Conservation (phyloP, 2,797 vertebrate genomes). For the Argyrosomus regius region DNA sequence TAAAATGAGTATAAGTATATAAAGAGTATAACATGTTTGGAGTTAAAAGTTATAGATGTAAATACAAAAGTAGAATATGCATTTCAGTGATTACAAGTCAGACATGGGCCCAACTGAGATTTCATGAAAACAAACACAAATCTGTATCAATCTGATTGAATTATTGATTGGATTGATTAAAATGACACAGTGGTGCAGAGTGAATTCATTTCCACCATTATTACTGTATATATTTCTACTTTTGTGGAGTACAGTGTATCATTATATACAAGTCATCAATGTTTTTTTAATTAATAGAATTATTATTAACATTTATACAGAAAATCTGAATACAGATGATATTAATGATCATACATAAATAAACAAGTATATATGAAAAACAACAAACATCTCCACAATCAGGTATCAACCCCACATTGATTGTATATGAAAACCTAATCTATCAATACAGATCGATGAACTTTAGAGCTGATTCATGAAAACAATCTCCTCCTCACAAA, state of each 20-base stretch:
- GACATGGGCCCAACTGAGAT: neutral
- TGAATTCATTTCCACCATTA: neutral
- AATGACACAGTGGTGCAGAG: no score
- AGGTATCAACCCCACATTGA: neutral
- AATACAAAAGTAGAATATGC: neutral
- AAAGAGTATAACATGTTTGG: neutral
- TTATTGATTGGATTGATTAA: neutral
- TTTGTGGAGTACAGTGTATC: neutral
- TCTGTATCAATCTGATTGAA: neutral
- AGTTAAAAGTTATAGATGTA: neutral
- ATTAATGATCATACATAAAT: neutral
- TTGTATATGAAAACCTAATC: neutral
- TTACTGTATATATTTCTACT: neutral
- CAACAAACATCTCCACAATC: neutral
- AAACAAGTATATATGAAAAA: neutral
- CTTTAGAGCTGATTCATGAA: neutral
- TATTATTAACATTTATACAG: neutral
- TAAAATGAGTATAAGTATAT: no score
- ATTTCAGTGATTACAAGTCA: neutral
- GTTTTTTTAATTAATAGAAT: neutral
- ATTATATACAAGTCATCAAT: neutral
- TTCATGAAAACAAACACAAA: neutral
- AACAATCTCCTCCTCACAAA: slow-evolving; percentile 71
- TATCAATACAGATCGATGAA: neutral
- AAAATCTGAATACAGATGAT: neutral